Conservation (phyloP, 35 echinoderm and acorn worm genomes). For the Stichopus chloronotus region DNA sequence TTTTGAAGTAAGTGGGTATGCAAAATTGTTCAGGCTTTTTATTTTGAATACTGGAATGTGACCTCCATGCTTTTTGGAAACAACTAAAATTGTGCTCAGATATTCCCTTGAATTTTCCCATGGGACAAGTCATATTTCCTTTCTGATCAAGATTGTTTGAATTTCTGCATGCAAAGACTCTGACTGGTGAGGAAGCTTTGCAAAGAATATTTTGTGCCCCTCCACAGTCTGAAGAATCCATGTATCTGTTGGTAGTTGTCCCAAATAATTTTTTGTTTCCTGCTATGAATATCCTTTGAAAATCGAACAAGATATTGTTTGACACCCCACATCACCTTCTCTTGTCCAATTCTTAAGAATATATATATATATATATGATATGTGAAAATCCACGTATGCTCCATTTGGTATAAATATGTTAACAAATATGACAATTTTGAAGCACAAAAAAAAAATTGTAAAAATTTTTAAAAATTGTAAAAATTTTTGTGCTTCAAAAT, state of each 20-base stretch:
- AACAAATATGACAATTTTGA: no score
- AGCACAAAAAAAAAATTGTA: no score
- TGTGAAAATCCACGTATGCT: no score
- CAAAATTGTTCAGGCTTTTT: constrained; percentile 15
- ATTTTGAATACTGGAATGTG: constrained; percentile 50
- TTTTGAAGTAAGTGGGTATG: constrained; percentile 49
- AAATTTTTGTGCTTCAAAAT: no score
- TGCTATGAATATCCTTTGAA: neutral
- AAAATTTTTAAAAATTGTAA: no score
- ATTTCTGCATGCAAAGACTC: constrained; percentile 14
- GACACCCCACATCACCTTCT: neutral
- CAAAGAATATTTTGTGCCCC: constrained; percentile 49
- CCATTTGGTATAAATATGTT: no score
- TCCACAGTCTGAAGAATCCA: constrained; percentile 38
- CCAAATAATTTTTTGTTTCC: neutral
- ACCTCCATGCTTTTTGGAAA: constrained; percentile 39
- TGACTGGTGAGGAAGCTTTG: constrained; percentile 13
- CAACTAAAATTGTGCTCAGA: constrained; percentile 31
- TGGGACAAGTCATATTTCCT: constrained; percentile 16
- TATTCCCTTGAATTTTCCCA: neutral
- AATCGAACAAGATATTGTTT: neutral
- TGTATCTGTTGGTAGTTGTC: constrained; percentile 15
- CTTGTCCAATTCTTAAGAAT: no score
- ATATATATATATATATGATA: no score
- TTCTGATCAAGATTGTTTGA: constrained; percentile 16